A percentile compares a stretch with the other conserved stretches of the same genome.
These are phyloP conservation scores for Caracal caracal DNA, from an alignment of 2,113 vertebrate species.

Conservation along the genomic window DNA sequence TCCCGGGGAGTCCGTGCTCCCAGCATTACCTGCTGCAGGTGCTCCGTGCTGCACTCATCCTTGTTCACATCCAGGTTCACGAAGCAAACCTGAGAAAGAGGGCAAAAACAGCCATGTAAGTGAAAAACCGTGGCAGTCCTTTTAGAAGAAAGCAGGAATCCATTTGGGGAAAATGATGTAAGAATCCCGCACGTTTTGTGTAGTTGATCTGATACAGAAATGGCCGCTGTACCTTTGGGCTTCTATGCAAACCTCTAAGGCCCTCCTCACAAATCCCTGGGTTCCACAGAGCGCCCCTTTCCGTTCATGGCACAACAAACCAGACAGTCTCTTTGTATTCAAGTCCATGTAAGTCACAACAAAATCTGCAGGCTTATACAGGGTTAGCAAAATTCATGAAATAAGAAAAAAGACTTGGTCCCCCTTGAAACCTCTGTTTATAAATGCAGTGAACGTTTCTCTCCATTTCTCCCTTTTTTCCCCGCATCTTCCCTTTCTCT, in stretches of 20 bases:
- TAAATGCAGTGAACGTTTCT: background rate
- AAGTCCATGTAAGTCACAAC: background rate
- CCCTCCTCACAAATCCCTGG: background rate
- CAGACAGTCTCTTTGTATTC: background rate
- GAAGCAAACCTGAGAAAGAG: constrained; percentile 92
- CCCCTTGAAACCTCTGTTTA: background rate
- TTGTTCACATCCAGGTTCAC: constrained; percentile 92
- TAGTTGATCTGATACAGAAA: background rate
- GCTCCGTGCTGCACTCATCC: constrained; percentile 85
- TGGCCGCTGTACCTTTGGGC: background rate
- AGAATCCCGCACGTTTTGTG: background rate
- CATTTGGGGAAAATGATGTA: background rate
- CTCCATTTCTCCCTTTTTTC: background rate
- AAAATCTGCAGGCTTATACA: background rate
- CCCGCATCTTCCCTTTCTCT: background rate
- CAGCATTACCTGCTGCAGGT: constrained; percentile 87
- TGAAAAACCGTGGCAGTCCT: background rate
- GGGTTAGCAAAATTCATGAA: background rate
- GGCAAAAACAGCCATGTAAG: background rate
- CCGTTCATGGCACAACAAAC: background rate
- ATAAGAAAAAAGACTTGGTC: background rate
- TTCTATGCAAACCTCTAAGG: background rate
- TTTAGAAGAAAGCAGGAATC: background rate
- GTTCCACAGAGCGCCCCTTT: background rate
- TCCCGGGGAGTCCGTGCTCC: background rate